Evolutionary conservation across 2,113 vertebrate genomes (phyloP), one percentile per base, ranked within the genome.

Genomic region (Lophotis ruficrista): DNA sequence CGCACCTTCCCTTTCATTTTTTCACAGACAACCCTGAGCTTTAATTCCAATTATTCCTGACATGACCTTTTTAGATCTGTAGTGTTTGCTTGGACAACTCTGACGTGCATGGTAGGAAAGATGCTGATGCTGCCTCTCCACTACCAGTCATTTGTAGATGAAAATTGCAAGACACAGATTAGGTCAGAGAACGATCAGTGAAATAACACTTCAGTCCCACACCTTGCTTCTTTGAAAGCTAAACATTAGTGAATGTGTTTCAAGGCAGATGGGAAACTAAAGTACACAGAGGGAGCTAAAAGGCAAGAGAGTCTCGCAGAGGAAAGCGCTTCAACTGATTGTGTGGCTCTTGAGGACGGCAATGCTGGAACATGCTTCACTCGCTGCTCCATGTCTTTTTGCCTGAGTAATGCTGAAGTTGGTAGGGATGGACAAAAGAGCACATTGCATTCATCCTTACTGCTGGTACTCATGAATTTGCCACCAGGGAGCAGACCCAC

Each of bases 351-450:
- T 48, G 35, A 75, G 14, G 45, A 27, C 77, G 50, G 58, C 4
- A 4, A 3, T 50, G 54, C 69, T 92, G 80, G 31, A 50, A 84
- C 0, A 0, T 37, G 11, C 19, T 65, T 23, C 3, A 0, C 4
- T 47, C 7, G 41, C 15, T 54, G 5, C 37, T 72, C 10, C 3
- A 17, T 2, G 2, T 37, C 18, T 61, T 87, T 92, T 57, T 87
- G 68, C 23, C 9, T 0, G 0, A 51, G 38, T n/a, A 83, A 25
- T 47, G 72, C 41, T 73, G 45, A 53, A 70, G 25, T 30, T 61
- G 68, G 53, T n/a, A 30, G 21, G 28, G 14, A 10, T 69, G 51
- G 33, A 73, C 14, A 25, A 28, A 61, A 83, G 33, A 60, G 17
- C 17, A n/a, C 0, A 0, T 13, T 75, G 31, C 3, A 4, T 91